Base-by-base conservation (phyloP, 1,140 invertebrate genomes). In the Drosophila insularis region DNA sequence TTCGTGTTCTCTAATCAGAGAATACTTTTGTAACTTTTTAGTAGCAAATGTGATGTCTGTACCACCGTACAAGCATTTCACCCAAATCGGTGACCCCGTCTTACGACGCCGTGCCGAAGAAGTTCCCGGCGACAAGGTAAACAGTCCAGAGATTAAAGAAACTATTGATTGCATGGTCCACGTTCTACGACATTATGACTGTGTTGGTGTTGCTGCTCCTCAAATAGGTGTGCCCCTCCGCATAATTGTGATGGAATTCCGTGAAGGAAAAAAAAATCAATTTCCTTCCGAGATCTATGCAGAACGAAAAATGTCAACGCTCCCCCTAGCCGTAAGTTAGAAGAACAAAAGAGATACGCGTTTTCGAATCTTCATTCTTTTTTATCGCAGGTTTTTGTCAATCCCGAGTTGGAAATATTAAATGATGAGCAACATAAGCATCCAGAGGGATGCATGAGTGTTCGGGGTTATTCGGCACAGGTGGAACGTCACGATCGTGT, bases 161-260 rank as follows among this genome's bases (percentile, higher is more conserved):
- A 68, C 95, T 43, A 92, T 96, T 17, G 82, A 93, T 8, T 92
- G 93, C 56, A 91, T 96, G 80, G 92, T 92, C 39, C 80, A 92
- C 60, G 93, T 95, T 8, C 92, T 96, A 68, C 91, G 93, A 54
- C 93, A 92, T 67, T 95, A 95, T 71, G 90, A 94, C 3, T 93
- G 94, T 65, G 92, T 94, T 19, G 96, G 96, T 23, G 90, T 96
- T 72, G 93, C 95, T 39, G 96, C 96, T 0, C 95, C 95, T 13
- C 96, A 97, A 92, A 93, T 97, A 40, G 96, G 96, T 4, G 74
- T 96, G 6, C 93, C 95, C 32, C 89, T 94, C 46, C 93, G 94
- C 82, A 93, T 96, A 71, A 94, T 96, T 81, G 92, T 93, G 0
- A 93, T 96, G 84, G 93, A 94, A 86, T 92, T 94, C 43, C 93